Conservation (phyloP, 2,888 invertebrate genomes). For the Cancer borealis region DNA sequence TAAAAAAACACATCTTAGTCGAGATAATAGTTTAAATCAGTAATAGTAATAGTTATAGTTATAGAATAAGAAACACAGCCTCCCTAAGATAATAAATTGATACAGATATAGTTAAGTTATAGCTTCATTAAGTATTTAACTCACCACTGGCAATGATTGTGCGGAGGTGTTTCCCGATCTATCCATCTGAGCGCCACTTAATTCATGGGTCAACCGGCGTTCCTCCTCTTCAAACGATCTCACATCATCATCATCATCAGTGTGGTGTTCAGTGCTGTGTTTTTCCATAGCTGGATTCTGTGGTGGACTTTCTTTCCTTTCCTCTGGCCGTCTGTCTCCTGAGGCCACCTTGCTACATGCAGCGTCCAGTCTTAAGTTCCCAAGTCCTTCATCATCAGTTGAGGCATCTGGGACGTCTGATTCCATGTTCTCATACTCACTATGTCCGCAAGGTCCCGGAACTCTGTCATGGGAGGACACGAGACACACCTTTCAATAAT, state of each 20-base stretch:
- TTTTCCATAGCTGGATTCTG: constrained; percentile 40
- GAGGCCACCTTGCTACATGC: constrained; percentile 27
- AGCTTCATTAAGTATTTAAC: not conserved
- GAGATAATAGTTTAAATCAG: too few species aligned
- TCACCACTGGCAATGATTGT: constrained; percentile 53
- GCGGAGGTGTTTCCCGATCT: constrained; percentile 46
- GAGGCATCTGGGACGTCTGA: constrained; percentile 66
- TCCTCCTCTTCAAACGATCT: constrained; percentile 83
- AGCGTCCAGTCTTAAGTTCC: not conserved
- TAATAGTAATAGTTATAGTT: too few species aligned
- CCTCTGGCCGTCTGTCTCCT: constrained; percentile 45
- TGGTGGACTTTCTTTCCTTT: not conserved
- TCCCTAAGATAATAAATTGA: too few species aligned
- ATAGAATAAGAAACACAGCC: too few species aligned
- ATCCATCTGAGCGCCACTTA: constrained; percentile 68
- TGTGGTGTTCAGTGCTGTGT: constrained; percentile 47
- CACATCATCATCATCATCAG: constrained; percentile 79
- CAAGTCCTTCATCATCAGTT: constrained; percentile 66
- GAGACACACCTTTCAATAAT: constrained; percentile 16
- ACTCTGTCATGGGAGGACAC: constrained; percentile 56
- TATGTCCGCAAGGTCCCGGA: constrained; percentile 66
- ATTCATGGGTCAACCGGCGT: constrained; percentile 82
- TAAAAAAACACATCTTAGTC: too few species aligned
- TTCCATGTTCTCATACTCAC: constrained; percentile 72
- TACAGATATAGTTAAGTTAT: not conserved